Evolutionary conservation across 2,888 invertebrate genomes (phyloP), one percentile per base, ranked within the genome.

Genomic region (Coenonympha glycerion): DNA sequence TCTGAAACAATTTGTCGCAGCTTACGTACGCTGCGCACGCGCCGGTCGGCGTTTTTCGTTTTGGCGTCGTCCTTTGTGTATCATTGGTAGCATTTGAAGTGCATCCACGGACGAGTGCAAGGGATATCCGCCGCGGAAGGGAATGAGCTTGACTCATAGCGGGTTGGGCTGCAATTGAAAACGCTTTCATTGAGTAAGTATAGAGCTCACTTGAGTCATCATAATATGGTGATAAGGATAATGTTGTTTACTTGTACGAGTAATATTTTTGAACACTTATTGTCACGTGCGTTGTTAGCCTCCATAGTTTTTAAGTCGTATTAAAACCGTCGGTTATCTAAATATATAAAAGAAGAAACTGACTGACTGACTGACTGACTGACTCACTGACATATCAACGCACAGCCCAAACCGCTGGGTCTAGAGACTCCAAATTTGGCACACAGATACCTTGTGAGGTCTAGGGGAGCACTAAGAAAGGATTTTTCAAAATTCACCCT

Each of bases 21-120:
- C 69, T 80, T 76, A 70, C 61, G 68, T 68, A 82, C 60, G 65
- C 82, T 26, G 70, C 69, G 77, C 84, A 84, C 83, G 81, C 79
- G 76, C 69, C 26, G 22, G 53, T 52, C 58, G 61, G 58, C 63
- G 65, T 79, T 74, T 37, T 76, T 79, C 81, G 78, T 79, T 81
- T 79, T 74, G 76, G 78, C 72, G 69, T 69, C 68, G 66, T 73
- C 68, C 72, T 77, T 75, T 77, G 77, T 73, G 67, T 65, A 56
- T 68, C 64, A 63, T 64, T 64, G 63, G 58, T 58, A 57, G 55
- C 69, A 60, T 62, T 69, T 66, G 65, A 66, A 68, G 66, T 67
- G 71, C 70, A 68, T 63, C 71, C 72, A 71, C 69, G 71, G 68
- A 67, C 65, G 68, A 65, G 58, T 61, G 65, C 63, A 63, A 53